Conservation (phyloP, 2,113 vertebrate genomes). For the Pavo muticus region DNA sequence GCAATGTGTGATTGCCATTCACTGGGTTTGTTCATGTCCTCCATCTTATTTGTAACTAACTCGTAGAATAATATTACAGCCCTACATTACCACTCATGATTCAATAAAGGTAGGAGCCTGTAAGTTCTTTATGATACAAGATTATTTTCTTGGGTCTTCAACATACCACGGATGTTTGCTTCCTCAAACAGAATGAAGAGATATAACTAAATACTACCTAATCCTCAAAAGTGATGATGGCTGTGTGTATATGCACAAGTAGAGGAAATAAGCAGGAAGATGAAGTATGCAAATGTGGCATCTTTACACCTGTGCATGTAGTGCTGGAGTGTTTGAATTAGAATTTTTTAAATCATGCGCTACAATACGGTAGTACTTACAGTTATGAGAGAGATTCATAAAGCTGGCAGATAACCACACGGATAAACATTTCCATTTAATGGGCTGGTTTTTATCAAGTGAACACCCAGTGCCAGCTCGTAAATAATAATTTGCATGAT, state of each 20-base stretch:
- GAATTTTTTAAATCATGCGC: not conserved
- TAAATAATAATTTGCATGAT: not conserved
- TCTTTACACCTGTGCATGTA: not conserved
- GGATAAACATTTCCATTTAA: not conserved
- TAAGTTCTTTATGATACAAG: not conserved
- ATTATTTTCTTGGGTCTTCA: not conserved
- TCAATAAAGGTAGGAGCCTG: not conserved
- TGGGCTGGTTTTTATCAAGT: not conserved
- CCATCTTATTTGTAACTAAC: not conserved
- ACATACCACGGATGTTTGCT: not conserved
- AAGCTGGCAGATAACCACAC: not conserved
- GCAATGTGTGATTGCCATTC: not conserved
- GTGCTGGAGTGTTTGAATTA: not conserved
- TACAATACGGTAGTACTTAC: not conserved
- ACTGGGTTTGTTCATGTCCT: not conserved
- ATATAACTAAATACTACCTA: not conserved
- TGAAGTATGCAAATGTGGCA: not conserved
- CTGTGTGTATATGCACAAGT: fast-evolving
- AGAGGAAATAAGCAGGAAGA: not conserved
- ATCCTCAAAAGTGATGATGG: not conserved
- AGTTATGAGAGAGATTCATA: not conserved
- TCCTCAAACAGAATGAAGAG: not conserved
- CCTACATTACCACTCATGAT: not conserved
- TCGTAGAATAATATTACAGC: not conserved
- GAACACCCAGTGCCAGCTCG: not conserved